Evolutionary conservation across 2,797 vertebrate species (phyloP).

Genomic region (Xiphophorus birchmanni): DNA sequence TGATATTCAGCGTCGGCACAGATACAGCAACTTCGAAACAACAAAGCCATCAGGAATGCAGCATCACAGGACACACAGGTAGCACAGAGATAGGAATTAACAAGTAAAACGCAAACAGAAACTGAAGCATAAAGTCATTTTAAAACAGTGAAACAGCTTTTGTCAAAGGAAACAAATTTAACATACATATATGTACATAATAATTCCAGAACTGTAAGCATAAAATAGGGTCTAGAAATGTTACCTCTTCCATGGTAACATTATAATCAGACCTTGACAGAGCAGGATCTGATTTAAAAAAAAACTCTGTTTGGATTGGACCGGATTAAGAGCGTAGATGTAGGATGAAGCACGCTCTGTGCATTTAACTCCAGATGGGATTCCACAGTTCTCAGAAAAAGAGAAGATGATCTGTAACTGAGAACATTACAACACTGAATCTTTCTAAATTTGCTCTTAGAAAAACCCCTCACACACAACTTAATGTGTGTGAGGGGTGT

Average conservation of each 20-base stretch:
- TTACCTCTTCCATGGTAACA: constrained; percentile 39
- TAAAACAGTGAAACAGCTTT: constrained; percentile 49
- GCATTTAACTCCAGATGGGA: constrained; percentile 1
- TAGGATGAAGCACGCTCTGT: neutral
- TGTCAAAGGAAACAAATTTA: constrained; percentile 47
- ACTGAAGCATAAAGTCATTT: constrained; percentile 9
- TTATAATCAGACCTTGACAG: neutral
- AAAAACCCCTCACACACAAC: no score
- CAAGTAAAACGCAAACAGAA: constrained; percentile 51
- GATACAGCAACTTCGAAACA: constrained; percentile 54
- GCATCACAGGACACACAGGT: constrained; percentile 68
- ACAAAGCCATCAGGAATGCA: constrained; percentile 54
- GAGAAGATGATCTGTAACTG: neutral
- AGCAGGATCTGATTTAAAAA: neutral
- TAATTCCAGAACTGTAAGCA: constrained; percentile 72
- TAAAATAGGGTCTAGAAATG: constrained; percentile 44
- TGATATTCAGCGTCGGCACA: constrained; percentile 50
- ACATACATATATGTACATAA: constrained; percentile 75
- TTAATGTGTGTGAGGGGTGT: constrained; percentile 19
- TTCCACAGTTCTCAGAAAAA: neutral
- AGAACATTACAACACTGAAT: neutral
- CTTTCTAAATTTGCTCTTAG: neutral
- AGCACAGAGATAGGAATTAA: constrained; percentile 46
- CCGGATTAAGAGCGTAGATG: neutral
- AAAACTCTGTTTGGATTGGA: neutral